Evolutionary conservation across 2,113 vertebrate genomes (phyloP), one percentile per base, ranked within the genome.

Genomic region (Trogon melanurus): DNA sequence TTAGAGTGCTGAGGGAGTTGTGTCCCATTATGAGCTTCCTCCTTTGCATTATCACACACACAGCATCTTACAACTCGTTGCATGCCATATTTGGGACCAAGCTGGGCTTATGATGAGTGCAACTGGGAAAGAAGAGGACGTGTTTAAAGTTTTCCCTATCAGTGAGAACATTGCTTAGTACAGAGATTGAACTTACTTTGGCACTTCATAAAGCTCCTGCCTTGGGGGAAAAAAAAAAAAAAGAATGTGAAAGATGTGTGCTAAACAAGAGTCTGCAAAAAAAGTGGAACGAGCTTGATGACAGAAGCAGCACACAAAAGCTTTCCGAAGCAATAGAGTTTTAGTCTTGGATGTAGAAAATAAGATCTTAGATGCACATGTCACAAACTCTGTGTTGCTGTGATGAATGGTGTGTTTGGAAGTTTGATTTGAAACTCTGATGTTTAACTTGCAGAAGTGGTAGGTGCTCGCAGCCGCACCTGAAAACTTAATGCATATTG

Each of bases 41-140:
- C 25, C 34, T 34, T 13, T 53, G 41, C 21, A 3, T 51, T 78
- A 16, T 38, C 3, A 2, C 0, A 0, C 34, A 4, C 10, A 16
- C n/a, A 29, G 8, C 32, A 41, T 81, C 58, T 81, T 56, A 47
- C 3, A 67, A 36, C 27, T 25, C 11, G 5, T 17, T 25, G 23
- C 30, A 7, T 21, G 13, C 54, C 2, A 1, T 53, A 41, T 25
- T 20, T 64, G 29, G 38, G 34, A 30, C 44, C 36, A 62, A 12
- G 34, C 41, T 67, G 54, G 48, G 18, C 47, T 34, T 2, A 0
- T 1, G 1, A 29, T 45, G 23, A 51, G 26, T 60, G 10, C 45
- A 75, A 20, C 26, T 66, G 64, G 51, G 45, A 60, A 50, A 70
- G 34, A 45, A 60, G 11, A 58, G 38, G 16, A 44, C 16, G 6